Conservation (phyloP, 2,797 vertebrate genomes). For the Acrocephalus scirpaceus region DNA sequence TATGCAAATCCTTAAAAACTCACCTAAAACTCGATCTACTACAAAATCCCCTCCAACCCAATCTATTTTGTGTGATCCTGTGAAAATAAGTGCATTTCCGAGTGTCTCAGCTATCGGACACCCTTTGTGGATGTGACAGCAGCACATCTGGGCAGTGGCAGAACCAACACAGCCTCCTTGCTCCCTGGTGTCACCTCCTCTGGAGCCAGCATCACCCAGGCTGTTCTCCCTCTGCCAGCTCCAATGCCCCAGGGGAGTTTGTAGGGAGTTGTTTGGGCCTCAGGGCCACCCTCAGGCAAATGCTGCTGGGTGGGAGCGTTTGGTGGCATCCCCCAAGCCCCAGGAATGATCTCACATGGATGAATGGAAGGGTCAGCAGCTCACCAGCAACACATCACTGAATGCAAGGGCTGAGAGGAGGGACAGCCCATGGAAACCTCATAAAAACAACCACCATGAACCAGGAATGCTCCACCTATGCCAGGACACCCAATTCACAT, state of each 20-base stretch:
- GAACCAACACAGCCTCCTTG: accelerated
- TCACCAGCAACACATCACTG: background rate
- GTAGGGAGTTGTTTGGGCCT: background rate
- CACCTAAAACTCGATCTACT: background rate
- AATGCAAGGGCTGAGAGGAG: background rate
- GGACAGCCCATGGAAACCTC: background rate
- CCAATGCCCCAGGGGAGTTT: background rate
- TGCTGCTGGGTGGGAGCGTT: accelerated
- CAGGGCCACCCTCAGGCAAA: background rate
- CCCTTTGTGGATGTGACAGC: background rate
- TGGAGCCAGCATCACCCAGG: background rate
- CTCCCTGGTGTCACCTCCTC: background rate
- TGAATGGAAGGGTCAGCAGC: background rate
- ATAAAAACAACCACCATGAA: background rate
- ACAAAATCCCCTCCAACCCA: background rate
- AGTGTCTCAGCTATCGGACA: background rate
- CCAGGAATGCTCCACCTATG: background rate
- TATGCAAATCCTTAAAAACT: background rate
- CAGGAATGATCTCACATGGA: accelerated
- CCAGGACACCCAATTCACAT: background rate
- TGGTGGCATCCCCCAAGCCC: background rate
- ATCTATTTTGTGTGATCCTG: too few relatives aligned
- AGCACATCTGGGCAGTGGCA: background rate
- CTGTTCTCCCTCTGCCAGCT: background rate
- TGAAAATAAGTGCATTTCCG: background rate